Percentiles rank a stretch among this genome's conserved stretches.
Evolutionary conservation across 2,797 vertebrate species (phyloP).

Genomic region (Australoheros facetus): DNA sequence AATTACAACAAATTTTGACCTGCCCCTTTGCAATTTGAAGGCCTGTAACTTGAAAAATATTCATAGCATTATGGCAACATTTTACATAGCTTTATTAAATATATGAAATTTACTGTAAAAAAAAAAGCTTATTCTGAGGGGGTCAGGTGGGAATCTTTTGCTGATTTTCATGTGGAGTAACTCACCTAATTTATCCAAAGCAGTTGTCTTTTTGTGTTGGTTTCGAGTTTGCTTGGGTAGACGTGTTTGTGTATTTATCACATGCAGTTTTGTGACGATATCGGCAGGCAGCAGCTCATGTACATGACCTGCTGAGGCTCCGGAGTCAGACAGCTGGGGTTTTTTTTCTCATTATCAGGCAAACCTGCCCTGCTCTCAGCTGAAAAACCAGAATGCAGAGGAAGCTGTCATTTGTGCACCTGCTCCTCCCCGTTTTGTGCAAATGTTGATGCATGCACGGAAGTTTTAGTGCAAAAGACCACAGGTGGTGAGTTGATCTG

Average conservation of each 20-base stretch:
- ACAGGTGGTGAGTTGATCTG: conserved; percentile 56
- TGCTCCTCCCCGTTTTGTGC: conserved; percentile 71
- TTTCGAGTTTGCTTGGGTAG: neutral
- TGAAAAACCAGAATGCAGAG: conserved; percentile 47
- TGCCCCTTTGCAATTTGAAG: neutral
- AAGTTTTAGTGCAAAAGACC: conserved; percentile 63
- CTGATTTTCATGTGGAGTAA: no score
- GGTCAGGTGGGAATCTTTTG: neutral
- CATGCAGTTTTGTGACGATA: neutral
- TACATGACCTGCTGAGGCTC: neutral
- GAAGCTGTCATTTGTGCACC: conserved; percentile 62
- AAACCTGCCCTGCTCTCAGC: conserved; percentile 1
- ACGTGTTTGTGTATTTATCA: neutral
- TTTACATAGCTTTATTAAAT: neutral
- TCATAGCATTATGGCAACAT: neutral
- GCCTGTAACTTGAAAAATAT: neutral
- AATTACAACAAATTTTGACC: no score
- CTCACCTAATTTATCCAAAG: no score
- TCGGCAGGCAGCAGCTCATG: neutral
- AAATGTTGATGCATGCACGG: conserved; percentile 69
- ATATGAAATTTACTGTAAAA: neutral
- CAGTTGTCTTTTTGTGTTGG: rapidly evolving
- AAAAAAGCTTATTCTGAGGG: neutral
- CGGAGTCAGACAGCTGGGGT: neutral
- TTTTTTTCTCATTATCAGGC: neutral